These are phyloP conservation scores for Cathartes aura DNA, from an alignment of 2,113 vertebrate species.

Conservation along the genomic window DNA sequence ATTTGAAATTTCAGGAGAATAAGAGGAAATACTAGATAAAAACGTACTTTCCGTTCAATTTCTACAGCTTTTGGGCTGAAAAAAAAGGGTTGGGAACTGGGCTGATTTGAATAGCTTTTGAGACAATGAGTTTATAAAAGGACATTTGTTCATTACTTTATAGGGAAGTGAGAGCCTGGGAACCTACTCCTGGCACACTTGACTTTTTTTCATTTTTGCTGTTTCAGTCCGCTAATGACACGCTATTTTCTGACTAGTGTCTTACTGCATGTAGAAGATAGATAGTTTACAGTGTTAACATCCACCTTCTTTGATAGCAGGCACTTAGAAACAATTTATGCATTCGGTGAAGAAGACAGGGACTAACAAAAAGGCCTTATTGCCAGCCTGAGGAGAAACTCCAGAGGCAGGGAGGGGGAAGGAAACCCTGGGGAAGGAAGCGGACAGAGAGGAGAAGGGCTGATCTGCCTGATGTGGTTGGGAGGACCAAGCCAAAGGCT, in stretches of 20 bases:
- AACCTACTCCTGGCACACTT: neutral
- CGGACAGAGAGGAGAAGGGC: neutral
- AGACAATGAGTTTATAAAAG: constrained; percentile 46
- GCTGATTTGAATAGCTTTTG: constrained; percentile 27
- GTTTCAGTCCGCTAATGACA: neutral
- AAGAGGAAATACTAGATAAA: neutral
- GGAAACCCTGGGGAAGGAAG: neutral
- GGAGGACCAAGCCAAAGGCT: neutral
- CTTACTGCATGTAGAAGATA: neutral
- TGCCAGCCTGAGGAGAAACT: neutral
- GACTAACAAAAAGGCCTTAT: neutral
- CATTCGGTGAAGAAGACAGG: neutral
- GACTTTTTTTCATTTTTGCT: constrained; percentile 3
- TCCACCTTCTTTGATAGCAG: neutral
- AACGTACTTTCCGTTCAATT: neutral
- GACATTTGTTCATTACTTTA: constrained; percentile 22
- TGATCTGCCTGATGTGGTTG: neutral
- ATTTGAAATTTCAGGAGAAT: neutral
- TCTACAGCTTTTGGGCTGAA: neutral
- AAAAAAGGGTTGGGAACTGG: neutral
- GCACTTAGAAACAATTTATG: neutral
- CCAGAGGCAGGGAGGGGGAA: neutral
- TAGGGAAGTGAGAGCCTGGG: constrained; percentile 13
- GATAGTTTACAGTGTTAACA: neutral
- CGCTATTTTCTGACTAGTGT: neutral